A percentile compares a stretch with the other conserved stretches of the same genome.
phyloP scores from a whole-genome alignment of 2,888 invertebrate species.

The Amblyjoppa proteus region DNA sequence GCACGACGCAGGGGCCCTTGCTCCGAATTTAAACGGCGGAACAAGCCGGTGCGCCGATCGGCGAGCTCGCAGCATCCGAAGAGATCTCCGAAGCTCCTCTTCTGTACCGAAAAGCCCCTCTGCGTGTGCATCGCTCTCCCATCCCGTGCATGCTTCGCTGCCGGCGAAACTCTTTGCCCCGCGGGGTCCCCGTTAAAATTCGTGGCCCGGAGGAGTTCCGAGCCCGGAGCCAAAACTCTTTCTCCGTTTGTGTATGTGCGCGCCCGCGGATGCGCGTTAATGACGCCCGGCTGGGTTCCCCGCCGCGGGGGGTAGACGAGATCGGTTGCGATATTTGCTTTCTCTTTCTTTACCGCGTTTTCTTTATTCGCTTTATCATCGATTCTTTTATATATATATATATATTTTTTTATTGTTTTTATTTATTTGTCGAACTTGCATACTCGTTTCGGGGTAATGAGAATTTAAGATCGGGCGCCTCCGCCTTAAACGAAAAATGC shows the following conservation, averaged over 20 bases:
- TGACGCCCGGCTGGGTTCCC: slow-evolving; percentile 52
- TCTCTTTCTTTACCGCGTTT: slow-evolving; percentile 9
- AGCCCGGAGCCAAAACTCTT: not conserved
- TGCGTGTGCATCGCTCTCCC: slow-evolving; percentile 8
- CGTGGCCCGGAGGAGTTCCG: slow-evolving; percentile 22
- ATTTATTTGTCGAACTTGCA: not conserved
- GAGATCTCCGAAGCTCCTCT: slow-evolving; percentile 23
- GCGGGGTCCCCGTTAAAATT: slow-evolving; percentile 40
- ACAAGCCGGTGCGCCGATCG: slow-evolving; percentile 53
- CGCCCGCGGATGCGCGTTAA: slow-evolving; percentile 26
- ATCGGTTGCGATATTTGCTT: slow-evolving; percentile 30
- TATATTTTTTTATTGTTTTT: not conserved
- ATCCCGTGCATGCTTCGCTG: slow-evolving; percentile 19
- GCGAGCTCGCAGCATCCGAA: slow-evolving; percentile 67
- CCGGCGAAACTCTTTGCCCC: slow-evolving; percentile 27
- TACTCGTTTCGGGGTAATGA: not conserved
- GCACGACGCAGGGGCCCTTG: slow-evolving; percentile 54
- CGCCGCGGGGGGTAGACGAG: slow-evolving; percentile 44
- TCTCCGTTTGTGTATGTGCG: not conserved
- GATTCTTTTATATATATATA: not conserved
- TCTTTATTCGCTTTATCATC: not conserved
- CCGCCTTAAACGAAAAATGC: not conserved
- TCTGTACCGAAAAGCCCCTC: slow-evolving; percentile 14
- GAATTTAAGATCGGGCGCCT: not conserved
- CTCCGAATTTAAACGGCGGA: slow-evolving; percentile 69